Conservation (phyloP, 2,888 invertebrate genomes). For the Orthonychiurus folsomi region DNA sequence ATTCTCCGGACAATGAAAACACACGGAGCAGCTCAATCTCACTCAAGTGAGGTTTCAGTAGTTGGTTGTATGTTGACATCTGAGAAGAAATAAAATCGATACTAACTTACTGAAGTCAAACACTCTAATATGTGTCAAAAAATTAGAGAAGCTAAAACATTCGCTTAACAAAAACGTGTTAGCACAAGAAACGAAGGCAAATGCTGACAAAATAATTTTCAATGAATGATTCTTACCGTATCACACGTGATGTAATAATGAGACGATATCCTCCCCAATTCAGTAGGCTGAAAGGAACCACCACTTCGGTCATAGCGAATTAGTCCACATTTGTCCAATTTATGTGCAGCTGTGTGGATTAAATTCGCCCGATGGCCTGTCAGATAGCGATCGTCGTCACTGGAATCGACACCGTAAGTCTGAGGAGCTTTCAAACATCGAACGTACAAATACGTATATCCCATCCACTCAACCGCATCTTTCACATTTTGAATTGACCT, state of each 20-base stretch:
- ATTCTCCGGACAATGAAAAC: constrained; percentile 97
- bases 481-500: constrained; percentile 65
- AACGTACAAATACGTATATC: constrained; percentile 94
- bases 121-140: too few species aligned
- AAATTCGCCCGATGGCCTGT: constrained; percentile 89
- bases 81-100: too few species aligned
- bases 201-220: background rate
- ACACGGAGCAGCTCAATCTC: constrained; percentile 95
- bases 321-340: constrained; percentile 87
- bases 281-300: constrained; percentile 80
- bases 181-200: too few species aligned
- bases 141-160: too few species aligned
- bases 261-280: constrained; percentile 92
- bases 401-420: constrained; percentile 50
- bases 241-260: constrained; percentile 98
- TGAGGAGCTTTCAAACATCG: constrained; percentile 39
- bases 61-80: constrained; percentile 92
- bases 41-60: constrained; percentile 88
- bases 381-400: constrained; percentile 71
- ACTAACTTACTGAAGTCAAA: too few species aligned
- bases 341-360: constrained; percentile 83
- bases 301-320: constrained; percentile 90
- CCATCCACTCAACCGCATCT: constrained; percentile 87
- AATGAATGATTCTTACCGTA: constrained; percentile 48
- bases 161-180: background rate